phyloP scores from a whole-genome alignment of 2,113 vertebrate genomes.

The Microtus pennsylvanicus region DNA sequence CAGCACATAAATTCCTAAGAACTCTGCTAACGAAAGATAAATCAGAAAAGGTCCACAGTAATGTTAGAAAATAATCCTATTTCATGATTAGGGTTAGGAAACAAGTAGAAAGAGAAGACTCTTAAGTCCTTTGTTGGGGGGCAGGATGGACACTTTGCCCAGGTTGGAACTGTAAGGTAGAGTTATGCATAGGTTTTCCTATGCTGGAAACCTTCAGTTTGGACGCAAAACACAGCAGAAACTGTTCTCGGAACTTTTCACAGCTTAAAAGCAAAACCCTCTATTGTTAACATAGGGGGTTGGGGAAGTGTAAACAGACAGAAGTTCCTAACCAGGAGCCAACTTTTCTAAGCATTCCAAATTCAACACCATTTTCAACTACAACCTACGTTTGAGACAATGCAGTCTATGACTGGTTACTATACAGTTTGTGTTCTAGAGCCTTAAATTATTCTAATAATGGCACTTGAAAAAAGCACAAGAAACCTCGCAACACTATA shows the following conservation, averaged over 20 bases:
- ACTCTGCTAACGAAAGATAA: not conserved
- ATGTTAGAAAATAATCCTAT: not conserved
- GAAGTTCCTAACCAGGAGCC: too few species aligned
- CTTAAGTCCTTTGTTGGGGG: not conserved
- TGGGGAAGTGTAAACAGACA: too few species aligned
- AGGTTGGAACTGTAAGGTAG: not conserved
- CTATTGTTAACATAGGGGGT: too few species aligned
- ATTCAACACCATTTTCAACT: not conserved
- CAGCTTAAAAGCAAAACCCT: too few species aligned
- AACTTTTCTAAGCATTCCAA: too few species aligned
- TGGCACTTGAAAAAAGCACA: slow-evolving; percentile 20
- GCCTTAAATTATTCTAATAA: not conserved
- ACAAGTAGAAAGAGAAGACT: not conserved
- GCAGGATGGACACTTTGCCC: too few species aligned
- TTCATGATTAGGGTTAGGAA: not conserved
- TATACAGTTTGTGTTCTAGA: not conserved
- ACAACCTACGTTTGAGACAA: not conserved
- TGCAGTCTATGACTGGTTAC: not conserved
- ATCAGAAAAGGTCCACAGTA: not conserved
- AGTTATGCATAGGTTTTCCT: not conserved
- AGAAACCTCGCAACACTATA: not conserved
- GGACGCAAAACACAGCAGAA: too few species aligned
- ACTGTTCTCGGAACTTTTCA: too few species aligned
- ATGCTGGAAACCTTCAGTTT: not conserved
- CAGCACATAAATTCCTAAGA: not conserved